Base-by-base conservation (phyloP, 1,140 invertebrate genomes). In the Bombus huntii region DNA sequence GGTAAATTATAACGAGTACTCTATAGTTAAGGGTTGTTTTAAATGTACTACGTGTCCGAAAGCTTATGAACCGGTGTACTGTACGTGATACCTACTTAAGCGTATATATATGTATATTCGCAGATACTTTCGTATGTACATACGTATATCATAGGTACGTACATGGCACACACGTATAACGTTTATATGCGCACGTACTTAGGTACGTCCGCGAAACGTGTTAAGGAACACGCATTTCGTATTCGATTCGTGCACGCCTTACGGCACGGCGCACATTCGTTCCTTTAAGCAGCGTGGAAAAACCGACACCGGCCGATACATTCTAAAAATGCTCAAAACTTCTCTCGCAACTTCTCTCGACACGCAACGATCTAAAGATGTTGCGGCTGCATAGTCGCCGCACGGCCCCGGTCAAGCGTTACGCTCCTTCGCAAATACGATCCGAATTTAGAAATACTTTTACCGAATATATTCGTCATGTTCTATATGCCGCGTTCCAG, bases 251-350 rank as follows among this genome's bases (percentile, higher is more conserved):
- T 39, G 82, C 37, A 44, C 31, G 53, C 53, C 34, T 74, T 66
- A 76, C 42, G 8, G 73, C 73, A 66, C 53, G 31, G 66, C 47
- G 47, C 47, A 10, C 39, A 39, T 84, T 44, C 81, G 74, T 71
- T 71, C 31, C 68, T 80, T 62, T 70, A 71, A 79, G 59, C 72
- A 68, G 59, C 34, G 28, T 34, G 72, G 72, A 83, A 83, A 83
- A 83, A 75, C 57, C 72, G 42, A 75, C 72, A 66, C 53, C 31
- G 39, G 39, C 22, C 72, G 34, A 83, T 65, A 74, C 81, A 82
- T 83, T 83, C 72, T 68, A 84, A 84, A 84, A 83, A 70, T 71
- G 39, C 25, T 84, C 9, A 47, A 80, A 84, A 80, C 68, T 77
- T 75, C 68, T 53, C 47, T 79, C 25, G 10, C 81, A 15, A 47